Evolutionary conservation across 2,797 vertebrate genomes (phyloP).

Genomic region (Erithacus rubecula): DNA sequence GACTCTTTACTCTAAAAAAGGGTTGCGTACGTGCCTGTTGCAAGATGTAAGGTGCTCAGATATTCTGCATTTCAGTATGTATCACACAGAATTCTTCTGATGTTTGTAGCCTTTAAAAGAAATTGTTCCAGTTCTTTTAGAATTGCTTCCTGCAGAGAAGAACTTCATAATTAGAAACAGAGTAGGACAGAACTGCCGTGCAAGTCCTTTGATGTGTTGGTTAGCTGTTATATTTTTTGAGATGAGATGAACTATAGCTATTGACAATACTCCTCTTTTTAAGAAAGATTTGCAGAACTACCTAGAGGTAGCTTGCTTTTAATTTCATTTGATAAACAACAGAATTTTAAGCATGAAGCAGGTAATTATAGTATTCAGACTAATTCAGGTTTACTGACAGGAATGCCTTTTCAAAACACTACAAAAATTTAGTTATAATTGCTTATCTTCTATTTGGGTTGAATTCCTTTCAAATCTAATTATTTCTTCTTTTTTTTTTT

Average conservation of each 20-base stretch:
- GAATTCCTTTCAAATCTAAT: conserved; percentile 29
- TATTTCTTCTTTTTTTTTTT: not conserved
- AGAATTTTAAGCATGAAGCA: conserved; percentile 55
- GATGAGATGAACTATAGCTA: conserved; percentile 44
- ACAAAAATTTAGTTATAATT: conserved; percentile 50
- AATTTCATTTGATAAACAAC: conserved; percentile 50
- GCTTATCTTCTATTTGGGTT: conserved; percentile 34
- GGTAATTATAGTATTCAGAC: conserved; percentile 56
- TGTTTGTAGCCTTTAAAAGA: conserved; percentile 61
- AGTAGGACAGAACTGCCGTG: conserved; percentile 18
- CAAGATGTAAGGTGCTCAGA: not conserved
- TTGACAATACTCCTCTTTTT: conserved; percentile 31
- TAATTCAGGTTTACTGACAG: conserved; percentile 60
- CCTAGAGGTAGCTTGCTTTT: conserved; percentile 23
- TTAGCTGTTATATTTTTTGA: conserved; percentile 51
- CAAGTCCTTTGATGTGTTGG: conserved; percentile 49
- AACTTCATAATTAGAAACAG: conserved; percentile 59
- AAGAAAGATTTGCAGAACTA: conserved; percentile 42
- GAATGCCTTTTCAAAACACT: conserved; percentile 39
- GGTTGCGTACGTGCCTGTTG: not conserved
- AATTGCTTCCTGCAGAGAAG: conserved; percentile 55
- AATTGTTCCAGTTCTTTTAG: conserved; percentile 47
- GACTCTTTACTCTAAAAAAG: not conserved
- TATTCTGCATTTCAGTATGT: conserved; percentile 4
- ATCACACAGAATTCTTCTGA: conserved; percentile 21